These are phyloP conservation scores for Gambelia wislizenii DNA, from an alignment of 2,797 vertebrate species.

Conservation along the genomic window DNA sequence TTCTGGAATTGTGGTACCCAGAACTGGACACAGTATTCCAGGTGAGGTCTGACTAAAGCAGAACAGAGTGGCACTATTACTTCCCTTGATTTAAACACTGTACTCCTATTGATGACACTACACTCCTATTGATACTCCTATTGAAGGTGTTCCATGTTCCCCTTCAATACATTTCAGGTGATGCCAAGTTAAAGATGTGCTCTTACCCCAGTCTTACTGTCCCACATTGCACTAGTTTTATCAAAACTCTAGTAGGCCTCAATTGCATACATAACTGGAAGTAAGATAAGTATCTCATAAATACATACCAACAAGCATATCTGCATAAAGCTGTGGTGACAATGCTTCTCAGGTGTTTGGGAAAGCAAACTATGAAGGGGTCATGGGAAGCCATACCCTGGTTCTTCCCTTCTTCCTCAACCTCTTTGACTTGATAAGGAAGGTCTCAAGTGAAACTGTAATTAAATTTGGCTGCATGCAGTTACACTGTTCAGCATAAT, in stretches of 20 bases:
- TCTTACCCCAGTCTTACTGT: background rate
- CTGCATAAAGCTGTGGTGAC: background rate
- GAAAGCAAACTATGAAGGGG: too few relatives aligned
- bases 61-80: too few relatives aligned
- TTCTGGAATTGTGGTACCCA: too few relatives aligned
- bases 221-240: background rate
- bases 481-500: background rate
- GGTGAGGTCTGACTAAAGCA: too few relatives aligned
- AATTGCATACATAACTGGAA: background rate
- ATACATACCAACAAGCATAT: background rate
- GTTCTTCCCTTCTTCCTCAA: background rate
- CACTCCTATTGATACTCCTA: too few relatives aligned
- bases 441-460: background rate
- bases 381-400: too few relatives aligned
- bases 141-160: too few relatives aligned
- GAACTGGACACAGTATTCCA: too few relatives aligned
- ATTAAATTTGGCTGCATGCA: background rate
- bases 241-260: background rate
- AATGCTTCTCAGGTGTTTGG: too few relatives aligned
- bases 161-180: background rate
- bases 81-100: too few relatives aligned
- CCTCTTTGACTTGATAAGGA: background rate
- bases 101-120: too few relatives aligned
- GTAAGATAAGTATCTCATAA: background rate
- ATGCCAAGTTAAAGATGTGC: background rate